These are phyloP conservation scores for Aramus guarauna DNA, from an alignment of 2,113 vertebrate species.

Conservation along the genomic window DNA sequence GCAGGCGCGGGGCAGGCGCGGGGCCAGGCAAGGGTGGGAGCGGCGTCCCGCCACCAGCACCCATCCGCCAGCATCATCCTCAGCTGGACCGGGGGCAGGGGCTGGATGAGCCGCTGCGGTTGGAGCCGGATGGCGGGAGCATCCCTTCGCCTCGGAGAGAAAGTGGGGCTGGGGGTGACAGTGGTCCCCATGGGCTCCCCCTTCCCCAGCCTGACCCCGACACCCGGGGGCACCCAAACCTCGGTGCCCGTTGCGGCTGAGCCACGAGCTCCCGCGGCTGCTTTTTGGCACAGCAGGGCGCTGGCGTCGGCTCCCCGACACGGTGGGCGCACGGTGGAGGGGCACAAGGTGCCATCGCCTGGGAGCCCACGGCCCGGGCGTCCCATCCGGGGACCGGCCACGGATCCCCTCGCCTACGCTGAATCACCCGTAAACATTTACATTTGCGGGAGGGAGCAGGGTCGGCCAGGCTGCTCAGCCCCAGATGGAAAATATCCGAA, in stretches of 20 bases:
- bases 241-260: accelerated
- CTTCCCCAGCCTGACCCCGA: neutral
- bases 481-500: neutral
- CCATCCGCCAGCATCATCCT: neutral
- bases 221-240: neutral
- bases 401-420: neutral
- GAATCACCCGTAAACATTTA: neutral
- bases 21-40: neutral
- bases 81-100: accelerated
- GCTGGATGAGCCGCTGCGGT: accelerated
- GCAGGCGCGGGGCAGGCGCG: accelerated
- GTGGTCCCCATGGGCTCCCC: accelerated
- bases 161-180: neutral
- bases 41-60: neutral
- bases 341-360: neutral
- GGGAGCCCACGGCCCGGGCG: accelerated
- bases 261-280: accelerated
- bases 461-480: neutral
- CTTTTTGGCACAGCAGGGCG: neutral
- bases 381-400: neutral
- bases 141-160: accelerated
- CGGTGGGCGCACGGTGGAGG: neutral
- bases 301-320: accelerated
- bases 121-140: neutral
- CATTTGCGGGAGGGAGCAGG: neutral